These are phyloP conservation scores for Eubucco bourcierii DNA, from an alignment of 2,113 vertebrate species.

Conservation along the genomic window DNA sequence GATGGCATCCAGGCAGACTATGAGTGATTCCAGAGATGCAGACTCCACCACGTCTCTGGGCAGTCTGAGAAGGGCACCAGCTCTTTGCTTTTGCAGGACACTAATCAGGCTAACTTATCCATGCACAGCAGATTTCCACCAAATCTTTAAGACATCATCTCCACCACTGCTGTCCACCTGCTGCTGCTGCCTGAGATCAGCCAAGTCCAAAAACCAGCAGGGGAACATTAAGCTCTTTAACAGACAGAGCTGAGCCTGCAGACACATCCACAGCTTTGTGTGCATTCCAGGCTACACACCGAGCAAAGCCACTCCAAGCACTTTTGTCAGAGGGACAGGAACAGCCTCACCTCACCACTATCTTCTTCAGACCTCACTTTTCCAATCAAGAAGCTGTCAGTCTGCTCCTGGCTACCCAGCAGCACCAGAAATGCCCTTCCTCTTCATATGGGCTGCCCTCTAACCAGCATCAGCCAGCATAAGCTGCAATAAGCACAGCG, in stretches of 20 bases:
- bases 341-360: too few species aligned
- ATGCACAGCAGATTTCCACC: neutral
- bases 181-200: neutral
- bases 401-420: too few species aligned
- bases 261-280: too few species aligned
- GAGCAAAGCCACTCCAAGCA: neutral
- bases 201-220: neutral
- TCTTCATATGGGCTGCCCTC: neutral
- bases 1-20: too few species aligned
- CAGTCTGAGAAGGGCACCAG: neutral
- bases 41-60: too few species aligned
- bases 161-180: neutral
- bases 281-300: too few species aligned
- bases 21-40: too few species aligned
- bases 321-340: neutral
- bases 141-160: neutral
- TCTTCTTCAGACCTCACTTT: neutral
- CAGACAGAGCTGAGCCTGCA: neutral
- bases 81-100: neutral
- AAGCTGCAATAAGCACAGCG: neutral
- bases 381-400: neutral
- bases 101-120: neutral
- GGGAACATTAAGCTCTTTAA: neutral
- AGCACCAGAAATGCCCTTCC: neutral
- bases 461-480: neutral